These are phyloP conservation scores for Panzeria rudis DNA, from an alignment of 2,888 invertebrate species.

Conservation along the genomic window DNA sequence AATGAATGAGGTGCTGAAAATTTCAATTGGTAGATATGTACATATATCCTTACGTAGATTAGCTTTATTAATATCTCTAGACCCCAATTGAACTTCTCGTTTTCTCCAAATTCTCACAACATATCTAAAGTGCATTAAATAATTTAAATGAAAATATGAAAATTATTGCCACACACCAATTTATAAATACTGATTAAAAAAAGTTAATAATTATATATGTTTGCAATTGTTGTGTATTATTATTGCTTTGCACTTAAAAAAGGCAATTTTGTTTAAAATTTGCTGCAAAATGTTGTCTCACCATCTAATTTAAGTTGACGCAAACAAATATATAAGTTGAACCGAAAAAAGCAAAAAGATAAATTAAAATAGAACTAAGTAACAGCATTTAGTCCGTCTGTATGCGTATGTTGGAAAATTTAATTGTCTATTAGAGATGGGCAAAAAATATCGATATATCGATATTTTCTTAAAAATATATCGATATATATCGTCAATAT, in stretches of 20 bases:
- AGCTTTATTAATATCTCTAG: no score
- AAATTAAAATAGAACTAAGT: constrained; percentile 23
- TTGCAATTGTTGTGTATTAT: neutral
- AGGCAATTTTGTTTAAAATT: constrained; percentile 12
- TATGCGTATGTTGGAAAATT: constrained; percentile 7
- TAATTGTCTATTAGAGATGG: constrained; percentile 33
- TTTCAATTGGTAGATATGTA: no score
- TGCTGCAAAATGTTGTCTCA: constrained; percentile 50
- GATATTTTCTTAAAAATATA: no score
- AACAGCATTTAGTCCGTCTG: neutral
- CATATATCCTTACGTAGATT: no score
- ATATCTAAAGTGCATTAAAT: constrained; percentile 30
- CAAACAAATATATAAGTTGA: constrained; percentile 24
- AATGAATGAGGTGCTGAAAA: no score
- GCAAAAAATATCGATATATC: no score
- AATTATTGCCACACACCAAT: constrained; percentile 33
- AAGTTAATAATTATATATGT: neutral
- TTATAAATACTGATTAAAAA: neutral
- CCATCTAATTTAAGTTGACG: constrained; percentile 52
- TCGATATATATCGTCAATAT: no score
- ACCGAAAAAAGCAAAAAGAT: neutral
- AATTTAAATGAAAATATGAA: constrained; percentile 10
- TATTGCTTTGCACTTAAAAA: neutral
- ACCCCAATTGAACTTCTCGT: neutral
- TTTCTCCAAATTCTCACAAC: constrained; percentile 41